Percentiles rank a stretch among this genome's conserved stretches.
phyloP scores from a whole-genome alignment of 92 coral and sea anemone species.

The Blastomussa wellsi region DNA sequence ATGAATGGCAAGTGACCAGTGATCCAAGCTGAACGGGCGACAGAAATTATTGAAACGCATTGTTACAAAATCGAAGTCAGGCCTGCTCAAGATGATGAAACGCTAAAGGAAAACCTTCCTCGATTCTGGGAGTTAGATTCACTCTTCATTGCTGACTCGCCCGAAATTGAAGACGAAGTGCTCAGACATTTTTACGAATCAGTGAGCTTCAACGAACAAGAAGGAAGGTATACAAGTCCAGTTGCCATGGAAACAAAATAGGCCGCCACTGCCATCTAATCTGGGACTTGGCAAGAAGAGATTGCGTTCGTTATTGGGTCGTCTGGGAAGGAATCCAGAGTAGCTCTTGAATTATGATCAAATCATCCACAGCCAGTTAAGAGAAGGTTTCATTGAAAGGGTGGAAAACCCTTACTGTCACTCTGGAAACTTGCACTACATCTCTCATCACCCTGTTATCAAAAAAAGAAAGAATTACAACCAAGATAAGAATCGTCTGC shows the following conservation, averaged over 20 bases:
- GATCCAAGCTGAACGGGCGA: too few species aligned
- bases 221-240: too few species aligned
- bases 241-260: constrained; percentile 19
- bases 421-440: background rate
- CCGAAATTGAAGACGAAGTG: too few species aligned
- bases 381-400: background rate
- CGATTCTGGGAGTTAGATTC: background rate
- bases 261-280: constrained; percentile 15
- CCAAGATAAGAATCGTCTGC: too few species aligned
- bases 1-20: too few species aligned
- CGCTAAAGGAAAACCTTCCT: constrained; percentile 10
- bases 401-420: background rate
- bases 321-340: background rate
- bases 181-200: too few species aligned
- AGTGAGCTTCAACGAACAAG: too few species aligned
- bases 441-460: too few species aligned
- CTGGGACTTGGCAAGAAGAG: constrained; percentile 7
- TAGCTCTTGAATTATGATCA: background rate
- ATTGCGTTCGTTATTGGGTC: constrained; percentile 1
- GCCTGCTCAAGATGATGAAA: constrained; percentile 19
- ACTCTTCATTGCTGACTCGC: too few species aligned
- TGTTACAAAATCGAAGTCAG: constrained; percentile 6
- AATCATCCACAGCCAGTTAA: constrained; percentile 7
- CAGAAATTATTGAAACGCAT: too few species aligned
- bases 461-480: too few species aligned